Percentiles rank a stretch among this genome's conserved stretches.
Conservation (phyloP, 1,140 invertebrate species). For the Drosophila athabasca region DNA sequence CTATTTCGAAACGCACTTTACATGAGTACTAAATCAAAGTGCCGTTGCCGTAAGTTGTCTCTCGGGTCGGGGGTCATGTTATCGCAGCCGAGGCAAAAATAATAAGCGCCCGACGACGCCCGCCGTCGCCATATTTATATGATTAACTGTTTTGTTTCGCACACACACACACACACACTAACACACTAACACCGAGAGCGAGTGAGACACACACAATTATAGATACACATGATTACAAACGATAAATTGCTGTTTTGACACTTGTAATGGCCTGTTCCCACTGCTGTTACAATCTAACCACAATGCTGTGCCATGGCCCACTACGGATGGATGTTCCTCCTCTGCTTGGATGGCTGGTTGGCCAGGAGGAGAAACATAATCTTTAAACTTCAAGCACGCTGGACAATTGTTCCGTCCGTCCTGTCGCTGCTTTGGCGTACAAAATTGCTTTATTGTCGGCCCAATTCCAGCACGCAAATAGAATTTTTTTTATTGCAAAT, state of each 20-base stretch:
- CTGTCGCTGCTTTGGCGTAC: constrained; percentile 44
- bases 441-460: constrained; percentile 81
- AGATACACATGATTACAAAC: constrained; percentile 80
- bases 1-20: constrained; percentile 5
- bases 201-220: constrained; percentile 47
- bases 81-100: constrained; percentile 75
- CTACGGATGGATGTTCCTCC: not conserved
- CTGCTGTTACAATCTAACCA: constrained; percentile 61
- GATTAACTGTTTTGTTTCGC: constrained; percentile 73
- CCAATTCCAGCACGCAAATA: constrained; percentile 51
- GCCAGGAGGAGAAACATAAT: constrained; percentile 39
- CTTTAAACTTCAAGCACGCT: constrained; percentile 64
- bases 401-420: constrained; percentile 59
- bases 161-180: constrained; percentile 18
- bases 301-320: constrained; percentile 58
- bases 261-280: constrained; percentile 74
- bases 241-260: constrained; percentile 81
- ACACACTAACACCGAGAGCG: not conserved
- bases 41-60: constrained; percentile 36
- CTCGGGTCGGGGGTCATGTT: constrained; percentile 54
- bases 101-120: constrained; percentile 67
- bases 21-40: constrained; percentile 63
- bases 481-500: constrained; percentile 77
- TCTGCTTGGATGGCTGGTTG: not conserved
- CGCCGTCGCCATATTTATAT: constrained; percentile 80